These are phyloP conservation scores for Lypha dubia DNA, from an alignment of 2,888 invertebrate genomes.

Conservation along the genomic window DNA sequence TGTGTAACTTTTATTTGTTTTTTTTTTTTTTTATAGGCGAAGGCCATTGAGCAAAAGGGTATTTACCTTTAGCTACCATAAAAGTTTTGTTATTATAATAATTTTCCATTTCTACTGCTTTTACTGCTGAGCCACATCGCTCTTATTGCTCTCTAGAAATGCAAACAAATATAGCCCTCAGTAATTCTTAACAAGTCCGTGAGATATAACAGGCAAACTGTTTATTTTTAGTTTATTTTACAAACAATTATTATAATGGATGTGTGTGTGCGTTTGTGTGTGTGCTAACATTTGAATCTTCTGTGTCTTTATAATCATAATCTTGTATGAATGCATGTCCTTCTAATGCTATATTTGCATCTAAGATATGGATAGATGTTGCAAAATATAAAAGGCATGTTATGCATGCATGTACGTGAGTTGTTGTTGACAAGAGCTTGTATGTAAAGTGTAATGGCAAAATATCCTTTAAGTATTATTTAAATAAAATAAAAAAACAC, in stretches of 20 bases:
- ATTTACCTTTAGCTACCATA: conserved; percentile 63
- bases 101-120: conserved; percentile 22
- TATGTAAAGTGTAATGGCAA: background rate
- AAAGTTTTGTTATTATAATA: conserved; percentile 29
- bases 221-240: conserved; percentile 11
- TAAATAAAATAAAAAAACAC: no score
- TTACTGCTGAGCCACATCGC: background rate
- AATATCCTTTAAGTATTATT: background rate
- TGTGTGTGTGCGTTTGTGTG: no score
- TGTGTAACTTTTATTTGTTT: conserved; percentile 67
- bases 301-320: conserved; percentile 22
- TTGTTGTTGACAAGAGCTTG: background rate
- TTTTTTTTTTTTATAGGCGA: conserved; percentile 71
- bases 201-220: background rate
- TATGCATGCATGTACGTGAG: conserved; percentile 18
- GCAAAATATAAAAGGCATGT: conserved; percentile 13
- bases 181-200: conserved; percentile 9
- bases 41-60: conserved; percentile 70
- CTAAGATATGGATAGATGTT: background rate
- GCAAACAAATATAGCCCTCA: conserved; percentile 29
- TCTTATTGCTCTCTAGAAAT: background rate
- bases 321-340: conserved; percentile 15
- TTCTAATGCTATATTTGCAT: conserved; percentile 17
- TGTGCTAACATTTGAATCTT: background rate
- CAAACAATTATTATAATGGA: conserved; percentile 28